Percentiles rank a stretch among this genome's conserved stretches.
These are phyloP conservation scores for Araneus ventricosus DNA, from an alignment of 1,140 invertebrate genomes.

Conservation along the genomic window DNA sequence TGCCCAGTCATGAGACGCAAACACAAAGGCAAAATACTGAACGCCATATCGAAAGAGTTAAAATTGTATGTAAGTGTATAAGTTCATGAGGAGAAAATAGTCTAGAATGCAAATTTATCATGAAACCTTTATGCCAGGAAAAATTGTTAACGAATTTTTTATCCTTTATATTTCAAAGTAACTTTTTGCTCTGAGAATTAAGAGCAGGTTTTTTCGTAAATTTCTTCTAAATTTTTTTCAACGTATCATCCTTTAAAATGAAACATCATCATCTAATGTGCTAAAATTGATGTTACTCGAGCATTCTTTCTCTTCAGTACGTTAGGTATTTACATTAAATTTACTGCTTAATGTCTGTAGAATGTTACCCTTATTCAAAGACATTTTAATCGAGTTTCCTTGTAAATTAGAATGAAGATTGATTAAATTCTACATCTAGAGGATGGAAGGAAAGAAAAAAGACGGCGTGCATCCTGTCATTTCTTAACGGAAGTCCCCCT, in stretches of 20 bases:
- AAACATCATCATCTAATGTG: not conserved
- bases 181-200: not conserved
- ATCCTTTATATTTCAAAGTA: no score
- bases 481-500: not conserved
- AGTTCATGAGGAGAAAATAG: no score
- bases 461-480: not conserved
- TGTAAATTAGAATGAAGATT: slow-evolving; percentile 38
- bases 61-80: no score
- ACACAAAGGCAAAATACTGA: no score
- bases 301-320: not conserved
- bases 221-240: not conserved
- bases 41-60: no score
- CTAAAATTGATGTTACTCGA: not conserved
- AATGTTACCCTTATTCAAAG: not conserved
- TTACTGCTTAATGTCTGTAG: not conserved
- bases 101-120: no score
- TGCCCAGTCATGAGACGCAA: no score
- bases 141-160: no score
- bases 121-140: no score
- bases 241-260: not conserved
- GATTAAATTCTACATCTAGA: slow-evolving; percentile 22
- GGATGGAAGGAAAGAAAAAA: not conserved
- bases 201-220: not conserved
- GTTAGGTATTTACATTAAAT: not conserved
- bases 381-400: slow-evolving; percentile 40